Percentiles rank a stretch among this genome's conserved stretches.
These are phyloP conservation scores for Drosophila anceps DNA, from an alignment of 2,888 invertebrate species.

Conservation along the genomic window DNA sequence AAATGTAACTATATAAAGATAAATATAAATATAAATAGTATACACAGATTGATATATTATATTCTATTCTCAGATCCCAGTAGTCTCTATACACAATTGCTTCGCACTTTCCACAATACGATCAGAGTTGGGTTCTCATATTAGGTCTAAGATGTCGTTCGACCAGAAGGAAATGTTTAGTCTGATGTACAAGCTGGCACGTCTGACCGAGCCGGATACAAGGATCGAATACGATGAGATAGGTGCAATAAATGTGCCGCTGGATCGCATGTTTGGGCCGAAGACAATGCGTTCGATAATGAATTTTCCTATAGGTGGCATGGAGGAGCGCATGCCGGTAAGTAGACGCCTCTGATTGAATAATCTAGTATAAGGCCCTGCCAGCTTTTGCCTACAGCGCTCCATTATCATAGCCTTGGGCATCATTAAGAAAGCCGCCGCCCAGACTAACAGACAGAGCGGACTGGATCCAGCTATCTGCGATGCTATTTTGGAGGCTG, in stretches of 20 bases:
- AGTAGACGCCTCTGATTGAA: slow-evolving; percentile 75
- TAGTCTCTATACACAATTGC: slow-evolving; percentile 2
- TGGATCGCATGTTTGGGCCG: slow-evolving; percentile 96
- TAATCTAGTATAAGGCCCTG: no score
- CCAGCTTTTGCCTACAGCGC: slow-evolving; percentile 86
- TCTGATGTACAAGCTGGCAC: slow-evolving; percentile 65
- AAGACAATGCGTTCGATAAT: slow-evolving; percentile 96
- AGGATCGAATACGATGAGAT: slow-evolving; percentile 93
- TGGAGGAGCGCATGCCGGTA: slow-evolving; percentile 97
- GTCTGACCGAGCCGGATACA: slow-evolving; percentile 47
- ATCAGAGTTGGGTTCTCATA: not conserved
- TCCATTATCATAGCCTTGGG: slow-evolving; percentile 97
- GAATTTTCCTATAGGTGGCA: slow-evolving; percentile 97
- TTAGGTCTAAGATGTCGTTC: slow-evolving; percentile 60
- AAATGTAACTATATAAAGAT: no score
- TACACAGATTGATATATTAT: not conserved
- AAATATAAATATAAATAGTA: no score
- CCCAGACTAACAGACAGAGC: slow-evolving; percentile 94
- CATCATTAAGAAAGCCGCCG: slow-evolving; percentile 97
- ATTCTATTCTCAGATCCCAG: slow-evolving; percentile 12
- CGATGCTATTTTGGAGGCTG: slow-evolving; percentile 94
- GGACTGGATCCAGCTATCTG: slow-evolving; percentile 94
- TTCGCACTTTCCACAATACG: not conserved
- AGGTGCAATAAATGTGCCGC: slow-evolving; percentile 96
- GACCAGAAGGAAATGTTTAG: slow-evolving; percentile 66